Conservation (phyloP, 1,140 invertebrate genomes). For the Drosophila cardini region DNA sequence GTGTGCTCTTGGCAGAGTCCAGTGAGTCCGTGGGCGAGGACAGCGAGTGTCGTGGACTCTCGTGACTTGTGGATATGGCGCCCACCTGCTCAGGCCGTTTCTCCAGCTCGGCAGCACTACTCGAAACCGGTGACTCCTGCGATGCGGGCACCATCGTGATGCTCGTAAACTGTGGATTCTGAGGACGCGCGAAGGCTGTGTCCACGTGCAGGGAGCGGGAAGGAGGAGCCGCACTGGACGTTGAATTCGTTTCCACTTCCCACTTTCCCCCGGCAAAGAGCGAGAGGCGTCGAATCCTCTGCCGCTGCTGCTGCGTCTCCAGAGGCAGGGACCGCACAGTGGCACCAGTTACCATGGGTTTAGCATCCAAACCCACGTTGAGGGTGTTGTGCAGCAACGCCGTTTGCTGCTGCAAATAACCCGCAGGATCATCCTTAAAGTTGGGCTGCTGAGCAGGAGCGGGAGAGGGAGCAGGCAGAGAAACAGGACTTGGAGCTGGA, state of each 20-base stretch:
- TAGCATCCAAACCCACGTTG: conserved; percentile 57
- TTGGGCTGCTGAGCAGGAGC: conserved; percentile 85
- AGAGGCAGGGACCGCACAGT: conserved; percentile 49
- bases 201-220: conserved; percentile 49
- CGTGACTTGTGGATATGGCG: conserved; percentile 82
- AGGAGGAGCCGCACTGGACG: neutral
- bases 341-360: conserved; percentile 24
- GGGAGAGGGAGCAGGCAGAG: conserved; percentile 1
- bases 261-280: conserved; percentile 56
- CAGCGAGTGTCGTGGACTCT: conserved; percentile 75
- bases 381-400: conserved; percentile 92
- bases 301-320: conserved; percentile 61
- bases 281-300: conserved; percentile 62
- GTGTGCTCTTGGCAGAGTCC: conserved; percentile 67
- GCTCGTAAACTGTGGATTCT: conserved; percentile 63
- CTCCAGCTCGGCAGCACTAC: conserved; percentile 69
- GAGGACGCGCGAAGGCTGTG: conserved; percentile 57
- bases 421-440: conserved; percentile 95
- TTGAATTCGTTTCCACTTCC: conserved; percentile 49
- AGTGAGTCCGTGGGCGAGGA: conserved; percentile 74
- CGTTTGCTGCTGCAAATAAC: conserved; percentile 94
- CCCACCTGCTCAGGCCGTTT: conserved; percentile 82
- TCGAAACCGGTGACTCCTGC: conserved; percentile 82
- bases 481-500: neutral
- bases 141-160: conserved; percentile 65